These are phyloP conservation scores for Oppia nitens DNA, from an alignment of 1,140 invertebrate species.

Conservation along the genomic window DNA sequence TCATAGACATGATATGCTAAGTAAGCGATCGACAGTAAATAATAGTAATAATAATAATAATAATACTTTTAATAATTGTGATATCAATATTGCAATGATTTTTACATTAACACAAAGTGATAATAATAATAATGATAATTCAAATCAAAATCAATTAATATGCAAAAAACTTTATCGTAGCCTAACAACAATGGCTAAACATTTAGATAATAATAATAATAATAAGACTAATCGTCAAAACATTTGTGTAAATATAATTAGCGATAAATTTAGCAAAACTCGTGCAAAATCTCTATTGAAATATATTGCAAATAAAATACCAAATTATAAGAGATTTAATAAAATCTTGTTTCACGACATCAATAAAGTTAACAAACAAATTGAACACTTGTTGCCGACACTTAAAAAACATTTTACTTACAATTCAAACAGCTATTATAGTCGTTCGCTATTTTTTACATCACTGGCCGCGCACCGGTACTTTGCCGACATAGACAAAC, in stretches of 20 bases:
- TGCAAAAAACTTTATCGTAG: neutral
- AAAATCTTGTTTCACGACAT: neutral
- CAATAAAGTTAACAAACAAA: constrained; percentile 13
- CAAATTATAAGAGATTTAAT: neutral
- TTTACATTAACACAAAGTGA: neutral
- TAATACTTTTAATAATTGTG: neutral
- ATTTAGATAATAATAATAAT: no score
- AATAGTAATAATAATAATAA: neutral
- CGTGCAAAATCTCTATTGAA: neutral
- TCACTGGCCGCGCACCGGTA: constrained; percentile 56
- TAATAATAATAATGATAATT: neutral
- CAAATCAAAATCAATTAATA: neutral
- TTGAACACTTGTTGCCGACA: constrained; percentile 44
- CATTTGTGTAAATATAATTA: neutral
- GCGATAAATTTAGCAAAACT: neutral
- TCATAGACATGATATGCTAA: neutral
- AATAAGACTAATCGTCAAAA: neutral
- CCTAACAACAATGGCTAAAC: neutral
- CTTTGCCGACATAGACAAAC: constrained; percentile 37
- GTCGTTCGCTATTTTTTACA: constrained; percentile 60
- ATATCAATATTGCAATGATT: neutral
- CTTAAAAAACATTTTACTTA: constrained; percentile 59
- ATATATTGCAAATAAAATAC: neutral
- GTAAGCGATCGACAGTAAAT: neutral
- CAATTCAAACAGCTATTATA: constrained; percentile 59